Base-by-base conservation (phyloP, 92 coral and sea anemone species). In the Epizoanthus ramosus region DNA sequence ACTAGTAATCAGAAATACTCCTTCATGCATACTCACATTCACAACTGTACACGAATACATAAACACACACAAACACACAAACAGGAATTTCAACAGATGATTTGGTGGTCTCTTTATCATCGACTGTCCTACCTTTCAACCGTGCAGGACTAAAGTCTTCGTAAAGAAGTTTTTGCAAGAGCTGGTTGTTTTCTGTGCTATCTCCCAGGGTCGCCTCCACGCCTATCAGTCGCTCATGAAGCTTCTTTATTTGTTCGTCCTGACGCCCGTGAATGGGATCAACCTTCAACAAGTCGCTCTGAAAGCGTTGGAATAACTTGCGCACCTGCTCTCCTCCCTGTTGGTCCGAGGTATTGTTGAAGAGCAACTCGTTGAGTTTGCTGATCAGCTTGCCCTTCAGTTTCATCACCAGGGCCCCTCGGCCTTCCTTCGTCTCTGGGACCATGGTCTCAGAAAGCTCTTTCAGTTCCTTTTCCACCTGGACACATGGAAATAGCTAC, bases 171-270 rank as follows among this genome's bases (percentile, higher is more conserved):
- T 28, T 88, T 37, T 90, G 86, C 24, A 92, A 63, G n/a, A 92
- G 92, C 63, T 90, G 93, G 75, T 86, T 92, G 74, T 92, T 92
- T 70, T 92, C 96, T 73, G 93, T 87, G 88, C 96, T 90, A 33
- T 92, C 90, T 41, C 96, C 96, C 2, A 92, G 89, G n/a, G 93
- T 91, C 33, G 96, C 96, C 3, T 85, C 81, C 52, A 84, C 96
- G 6, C 93, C 96, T 75, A 90, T 92, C 43, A 92, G 84, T 71
- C 84, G 90, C 31, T 72, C 80, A 22, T 85, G 90, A 21, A 84
- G 85, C 43, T 54, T 74, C 33, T 83, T 77, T 5, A 92, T 88
- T 72, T 92, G 88, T 1, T 72, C 68, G 43, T 92, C 96, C 21
- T 79, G 63, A 4, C 96, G 91, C 28, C 56, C 76, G 1, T 18